These are phyloP conservation scores for Larimichthys crocea DNA, from an alignment of 2,113 vertebrate species.

Conservation along the genomic window DNA sequence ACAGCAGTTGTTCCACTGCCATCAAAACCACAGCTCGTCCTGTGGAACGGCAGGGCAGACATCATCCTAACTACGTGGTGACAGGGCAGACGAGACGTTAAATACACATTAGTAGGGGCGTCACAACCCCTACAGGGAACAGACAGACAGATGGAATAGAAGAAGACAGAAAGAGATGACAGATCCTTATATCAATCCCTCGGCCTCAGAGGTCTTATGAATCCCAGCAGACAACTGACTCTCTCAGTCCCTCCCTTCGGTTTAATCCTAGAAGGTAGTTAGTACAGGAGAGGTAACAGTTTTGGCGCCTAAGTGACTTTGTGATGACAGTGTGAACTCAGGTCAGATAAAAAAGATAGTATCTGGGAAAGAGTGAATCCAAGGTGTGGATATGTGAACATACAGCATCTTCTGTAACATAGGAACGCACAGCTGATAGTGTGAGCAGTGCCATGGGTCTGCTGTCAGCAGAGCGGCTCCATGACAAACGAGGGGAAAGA, in stretches of 20 bases:
- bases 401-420: slow-evolving; percentile 3
- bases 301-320: slow-evolving; percentile 38
- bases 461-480: slow-evolving; percentile 59
- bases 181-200: slow-evolving; percentile 70
- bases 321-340: slow-evolving; percentile 60
- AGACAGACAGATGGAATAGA: slow-evolving; percentile 50
- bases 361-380: neutral
- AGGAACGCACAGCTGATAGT: slow-evolving; percentile 30
- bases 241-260: slow-evolving; percentile 21
- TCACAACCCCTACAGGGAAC: slow-evolving; percentile 52
- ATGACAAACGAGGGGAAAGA: slow-evolving; percentile 72
- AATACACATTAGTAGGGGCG: slow-evolving; percentile 68
- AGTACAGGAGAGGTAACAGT: slow-evolving; percentile 15
- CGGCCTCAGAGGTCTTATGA: slow-evolving; percentile 33
- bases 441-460: slow-evolving; percentile 49
- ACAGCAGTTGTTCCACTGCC: slow-evolving; percentile 56
- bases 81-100: slow-evolving; percentile 70
- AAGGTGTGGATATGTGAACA: slow-evolving; percentile 47
- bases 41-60: slow-evolving; percentile 53
- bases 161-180: slow-evolving; percentile 62
- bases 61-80: slow-evolving; percentile 68
- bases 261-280: slow-evolving; percentile 25
- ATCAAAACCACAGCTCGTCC: slow-evolving; percentile 60
- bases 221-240: slow-evolving; percentile 33
- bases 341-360: slow-evolving; percentile 38